Evolutionary conservation across 2,888 invertebrate species (phyloP).

Genomic region (Uloborus plumipes): DNA sequence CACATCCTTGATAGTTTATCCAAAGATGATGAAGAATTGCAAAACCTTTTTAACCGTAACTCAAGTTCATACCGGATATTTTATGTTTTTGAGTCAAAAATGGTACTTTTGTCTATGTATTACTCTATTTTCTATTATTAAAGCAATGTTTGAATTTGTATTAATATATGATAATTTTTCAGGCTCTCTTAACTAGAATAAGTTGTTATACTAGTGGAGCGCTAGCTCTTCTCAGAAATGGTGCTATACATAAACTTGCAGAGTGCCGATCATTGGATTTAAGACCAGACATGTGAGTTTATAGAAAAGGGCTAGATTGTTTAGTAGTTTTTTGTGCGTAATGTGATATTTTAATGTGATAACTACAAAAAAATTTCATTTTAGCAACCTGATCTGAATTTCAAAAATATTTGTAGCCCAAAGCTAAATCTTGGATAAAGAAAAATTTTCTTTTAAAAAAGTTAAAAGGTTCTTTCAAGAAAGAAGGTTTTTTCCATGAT

Average conservation of each 20-base stretch:
- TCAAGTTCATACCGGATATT: slow-evolving; percentile 49
- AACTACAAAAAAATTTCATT: too few species aligned
- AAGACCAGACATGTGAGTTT: slow-evolving; percentile 57
- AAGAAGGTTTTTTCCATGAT: too few species aligned
- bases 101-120: slow-evolving; percentile 12
- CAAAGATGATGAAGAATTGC: slow-evolving; percentile 79
- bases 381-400: too few species aligned
- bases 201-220: slow-evolving; percentile 54
- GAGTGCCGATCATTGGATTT: slow-evolving; percentile 61
- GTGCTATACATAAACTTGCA: slow-evolving; percentile 50
- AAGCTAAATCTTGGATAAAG: too few species aligned
- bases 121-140: neutral
- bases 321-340: too few species aligned
- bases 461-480: too few species aligned
- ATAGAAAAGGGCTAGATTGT: neutral
- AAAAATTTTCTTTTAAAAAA: too few species aligned
- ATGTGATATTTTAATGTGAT: too few species aligned
- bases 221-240: slow-evolving; percentile 53
- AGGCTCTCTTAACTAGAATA: slow-evolving; percentile 58
- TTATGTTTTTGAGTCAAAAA: slow-evolving; percentile 63
- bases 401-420: too few species aligned
- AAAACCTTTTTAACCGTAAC: slow-evolving; percentile 48
- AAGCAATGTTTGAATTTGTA: neutral
- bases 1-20: slow-evolving; percentile 85
- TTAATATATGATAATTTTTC: neutral